Conservation (phyloP, 2,888 invertebrate species). For the Salpingus planirostris region DNA sequence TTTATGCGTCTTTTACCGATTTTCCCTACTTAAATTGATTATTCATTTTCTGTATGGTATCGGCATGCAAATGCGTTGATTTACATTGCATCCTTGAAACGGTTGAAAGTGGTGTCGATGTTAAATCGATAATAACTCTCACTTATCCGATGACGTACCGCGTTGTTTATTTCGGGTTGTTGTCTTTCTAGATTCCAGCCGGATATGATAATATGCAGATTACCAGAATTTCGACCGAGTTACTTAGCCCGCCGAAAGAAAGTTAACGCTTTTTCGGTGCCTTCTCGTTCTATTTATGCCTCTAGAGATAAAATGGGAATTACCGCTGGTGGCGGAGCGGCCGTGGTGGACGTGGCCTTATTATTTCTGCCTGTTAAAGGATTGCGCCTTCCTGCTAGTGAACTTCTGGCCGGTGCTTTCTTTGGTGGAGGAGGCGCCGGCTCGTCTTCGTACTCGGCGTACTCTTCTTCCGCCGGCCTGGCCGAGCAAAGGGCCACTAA, state of each 20-base stretch:
- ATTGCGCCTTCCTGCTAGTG: conserved; percentile 35
- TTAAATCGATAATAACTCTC: conserved; percentile 12
- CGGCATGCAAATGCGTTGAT: conserved; percentile 6
- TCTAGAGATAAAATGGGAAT: too few species aligned
- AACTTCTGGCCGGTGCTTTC: conserved; percentile 30
- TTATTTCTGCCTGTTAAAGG: conserved; percentile 31
- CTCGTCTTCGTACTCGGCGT: conserved; percentile 33
- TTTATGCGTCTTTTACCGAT: neutral
- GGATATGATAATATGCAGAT: too few species aligned
- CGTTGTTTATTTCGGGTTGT: conserved; percentile 8
- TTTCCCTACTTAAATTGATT: neutral
- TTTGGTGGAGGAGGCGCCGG: conserved; percentile 35
- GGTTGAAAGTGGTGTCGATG: conserved; percentile 9
- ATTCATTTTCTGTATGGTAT: neutral
- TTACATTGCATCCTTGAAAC: conserved; percentile 8
- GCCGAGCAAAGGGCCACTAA: conserved; percentile 29
- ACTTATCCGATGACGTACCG: conserved; percentile 8
- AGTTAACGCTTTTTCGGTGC: too few species aligned
- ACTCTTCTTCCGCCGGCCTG: conserved; percentile 37
- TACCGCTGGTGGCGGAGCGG: conserved; percentile 31
- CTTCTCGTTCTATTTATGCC: too few species aligned
- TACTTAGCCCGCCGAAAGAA: too few species aligned
- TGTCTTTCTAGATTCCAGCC: too few species aligned
- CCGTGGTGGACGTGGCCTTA: conserved; percentile 33
- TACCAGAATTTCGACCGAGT: too few species aligned